Evolutionary conservation across 2,113 vertebrate species (phyloP).

Genomic region (Zapornia atra): DNA sequence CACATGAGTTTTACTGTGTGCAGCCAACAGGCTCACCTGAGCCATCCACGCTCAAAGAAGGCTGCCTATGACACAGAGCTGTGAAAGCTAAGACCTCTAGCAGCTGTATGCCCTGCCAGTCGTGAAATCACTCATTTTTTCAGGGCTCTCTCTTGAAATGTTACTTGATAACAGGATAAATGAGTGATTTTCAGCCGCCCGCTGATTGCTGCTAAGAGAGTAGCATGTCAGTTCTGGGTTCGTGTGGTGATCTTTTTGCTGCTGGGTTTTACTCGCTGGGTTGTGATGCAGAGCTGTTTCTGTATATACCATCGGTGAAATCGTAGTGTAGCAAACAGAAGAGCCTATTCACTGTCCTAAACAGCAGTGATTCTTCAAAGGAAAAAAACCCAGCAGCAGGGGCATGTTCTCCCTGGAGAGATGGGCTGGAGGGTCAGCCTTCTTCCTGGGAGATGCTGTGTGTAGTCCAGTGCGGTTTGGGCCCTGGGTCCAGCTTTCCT

Average conservation of each 20-base stretch:
- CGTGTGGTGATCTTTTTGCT: not conserved
- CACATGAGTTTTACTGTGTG: not conserved
- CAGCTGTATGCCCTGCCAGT: constrained; percentile 7
- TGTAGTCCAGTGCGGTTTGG: not conserved
- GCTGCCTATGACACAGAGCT: not conserved
- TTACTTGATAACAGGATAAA: constrained; percentile 31
- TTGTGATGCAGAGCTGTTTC: not conserved
- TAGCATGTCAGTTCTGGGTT: not conserved
- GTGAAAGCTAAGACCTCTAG: not conserved
- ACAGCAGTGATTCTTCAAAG: not conserved
- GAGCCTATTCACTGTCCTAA: not conserved
- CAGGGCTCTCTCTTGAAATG: constrained; percentile 23
- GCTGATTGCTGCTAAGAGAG: not conserved
- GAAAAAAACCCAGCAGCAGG: not conserved
- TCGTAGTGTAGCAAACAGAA: not conserved
- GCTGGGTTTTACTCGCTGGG: not conserved
- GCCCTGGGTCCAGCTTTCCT: not conserved
- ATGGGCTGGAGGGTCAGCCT: not conserved
- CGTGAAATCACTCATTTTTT: not conserved
- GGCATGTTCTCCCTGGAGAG: not conserved
- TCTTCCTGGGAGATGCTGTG: not conserved
- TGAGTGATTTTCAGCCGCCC: not conserved
- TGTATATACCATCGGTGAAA: not conserved
- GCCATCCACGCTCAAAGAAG: not conserved
- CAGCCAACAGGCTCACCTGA: not conserved